phyloP scores from a whole-genome alignment of 2,113 vertebrate genomes.

The Tringa solitaria region DNA sequence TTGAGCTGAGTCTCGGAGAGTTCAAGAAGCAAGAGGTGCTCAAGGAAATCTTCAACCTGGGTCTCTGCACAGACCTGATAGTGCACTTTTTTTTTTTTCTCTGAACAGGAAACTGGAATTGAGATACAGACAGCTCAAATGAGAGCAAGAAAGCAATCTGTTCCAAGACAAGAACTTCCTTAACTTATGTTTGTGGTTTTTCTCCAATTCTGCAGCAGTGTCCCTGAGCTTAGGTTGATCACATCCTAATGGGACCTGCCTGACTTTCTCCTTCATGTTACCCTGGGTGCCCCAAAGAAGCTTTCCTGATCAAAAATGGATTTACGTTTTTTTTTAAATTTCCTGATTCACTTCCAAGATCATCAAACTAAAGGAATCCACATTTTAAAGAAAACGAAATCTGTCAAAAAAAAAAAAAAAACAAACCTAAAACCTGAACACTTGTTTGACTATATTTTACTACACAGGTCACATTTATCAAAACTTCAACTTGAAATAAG shows the following conservation, averaged over 20 bases:
- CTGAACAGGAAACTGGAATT: neutral
- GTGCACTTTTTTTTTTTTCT: neutral
- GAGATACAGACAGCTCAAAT: neutral
- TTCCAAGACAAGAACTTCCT: neutral
- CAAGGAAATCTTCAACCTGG: neutral
- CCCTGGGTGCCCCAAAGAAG: neutral
- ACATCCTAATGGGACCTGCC: neutral
- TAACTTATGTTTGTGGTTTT: neutral
- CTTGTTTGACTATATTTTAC: neutral
- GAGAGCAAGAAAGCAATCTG: neutral
- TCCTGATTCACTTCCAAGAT: neutral
- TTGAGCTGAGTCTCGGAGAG: neutral
- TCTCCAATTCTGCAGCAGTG: neutral
- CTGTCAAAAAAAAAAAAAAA: neutral
- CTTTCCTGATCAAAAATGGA: neutral
- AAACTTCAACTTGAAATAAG: neutral
- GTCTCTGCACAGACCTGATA: neutral
- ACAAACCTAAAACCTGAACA: too few relatives aligned
- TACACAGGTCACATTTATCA: neutral
- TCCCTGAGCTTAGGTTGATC: neutral
- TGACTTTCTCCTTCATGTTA: neutral
- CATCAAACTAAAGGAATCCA: neutral
- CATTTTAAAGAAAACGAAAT: neutral
- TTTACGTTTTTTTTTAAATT: neutral
- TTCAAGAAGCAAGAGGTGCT: conserved; percentile 1